These are phyloP conservation scores for Chelonoidis abingdonii DNA, from an alignment of 2,113 vertebrate genomes.

Conservation along the genomic window DNA sequence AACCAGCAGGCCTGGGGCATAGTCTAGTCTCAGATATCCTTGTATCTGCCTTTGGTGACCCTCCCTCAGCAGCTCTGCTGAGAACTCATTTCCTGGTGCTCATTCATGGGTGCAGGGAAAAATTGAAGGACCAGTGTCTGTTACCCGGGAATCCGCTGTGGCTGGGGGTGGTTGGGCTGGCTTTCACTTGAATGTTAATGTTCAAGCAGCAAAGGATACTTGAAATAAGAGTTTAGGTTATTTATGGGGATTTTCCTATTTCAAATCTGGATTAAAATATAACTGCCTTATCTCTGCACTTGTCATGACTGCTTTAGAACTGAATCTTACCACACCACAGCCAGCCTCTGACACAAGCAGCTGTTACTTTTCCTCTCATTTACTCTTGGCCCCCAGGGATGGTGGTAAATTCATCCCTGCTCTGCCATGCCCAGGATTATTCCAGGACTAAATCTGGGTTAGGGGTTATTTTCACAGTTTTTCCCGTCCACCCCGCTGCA, in stretches of 20 bases:
- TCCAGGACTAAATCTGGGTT: background rate
- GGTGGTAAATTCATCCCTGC: background rate
- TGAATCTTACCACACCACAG: rapidly evolving
- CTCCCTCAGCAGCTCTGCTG: background rate
- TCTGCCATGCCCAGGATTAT: background rate
- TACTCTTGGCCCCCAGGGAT: background rate
- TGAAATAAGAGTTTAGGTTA: background rate
- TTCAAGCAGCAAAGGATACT: background rate
- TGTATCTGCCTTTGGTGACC: background rate
- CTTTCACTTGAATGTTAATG: rapidly evolving
- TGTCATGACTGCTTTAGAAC: rapidly evolving
- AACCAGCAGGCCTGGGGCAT: no score
- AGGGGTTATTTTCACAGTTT: background rate
- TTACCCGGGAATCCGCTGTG: background rate
- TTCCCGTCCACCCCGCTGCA: background rate
- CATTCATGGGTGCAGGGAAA: background rate
- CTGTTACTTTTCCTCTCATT: background rate
- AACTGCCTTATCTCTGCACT: rapidly evolving
- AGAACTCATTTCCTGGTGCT: no score
- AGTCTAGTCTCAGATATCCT: no score
- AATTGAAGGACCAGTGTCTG: background rate
- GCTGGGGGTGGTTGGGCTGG: rapidly evolving
- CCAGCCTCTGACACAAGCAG: background rate
- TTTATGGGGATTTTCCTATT: background rate
- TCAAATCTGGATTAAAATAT: slow-evolving; percentile 18